Evolutionary conservation across 2,888 invertebrate species (phyloP), one percentile per base, ranked within the genome.

Genomic region (Latrodectus hesperus): DNA sequence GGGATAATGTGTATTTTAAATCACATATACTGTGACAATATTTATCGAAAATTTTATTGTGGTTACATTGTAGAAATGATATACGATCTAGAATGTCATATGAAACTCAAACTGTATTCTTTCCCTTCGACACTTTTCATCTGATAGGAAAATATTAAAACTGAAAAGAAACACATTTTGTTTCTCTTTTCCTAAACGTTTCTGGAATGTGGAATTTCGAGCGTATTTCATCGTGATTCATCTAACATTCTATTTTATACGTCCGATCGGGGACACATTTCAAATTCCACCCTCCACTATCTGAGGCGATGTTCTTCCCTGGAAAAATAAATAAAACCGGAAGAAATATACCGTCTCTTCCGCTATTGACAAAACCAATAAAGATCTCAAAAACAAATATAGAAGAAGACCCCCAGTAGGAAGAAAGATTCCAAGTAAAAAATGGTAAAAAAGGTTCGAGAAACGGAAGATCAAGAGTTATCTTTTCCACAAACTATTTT

Each of bases 351-450:
- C 22, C 49, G 53, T 53, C 74, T 16, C 81, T 72, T 73, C 67
- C 81, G 65, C 81, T 55, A 82, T 82, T 74, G 73, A 82, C 81
- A 82, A 82, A 82, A 82, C 81, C 81, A 82, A 74, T 82, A 82
- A 82, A 82, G 81, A 82, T 82, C 81, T 82, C 81, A 74, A 74
- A 79, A 79, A 81, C 73, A 82, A 82, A 82, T 82, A 82, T 82
- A 74, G 74, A 74, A 68, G 68, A 67, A 74, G 73, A 82, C 74
- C 67, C 22, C 81, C 81, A 82, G 52, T 49, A 74, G 81, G 55
- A 22, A 68, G 22, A 17, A 68, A 11, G 74, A 74, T 52, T 22
- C 67, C 6, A 38, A 17, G 65, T 8, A 73, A 78, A 68, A 22
- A 68, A 26, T 17, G 17, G 49, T 38, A 80, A 67, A 68, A 68